Conservation (phyloP, 2,888 invertebrate species). For the Archaeoteleia sp. region DNA sequence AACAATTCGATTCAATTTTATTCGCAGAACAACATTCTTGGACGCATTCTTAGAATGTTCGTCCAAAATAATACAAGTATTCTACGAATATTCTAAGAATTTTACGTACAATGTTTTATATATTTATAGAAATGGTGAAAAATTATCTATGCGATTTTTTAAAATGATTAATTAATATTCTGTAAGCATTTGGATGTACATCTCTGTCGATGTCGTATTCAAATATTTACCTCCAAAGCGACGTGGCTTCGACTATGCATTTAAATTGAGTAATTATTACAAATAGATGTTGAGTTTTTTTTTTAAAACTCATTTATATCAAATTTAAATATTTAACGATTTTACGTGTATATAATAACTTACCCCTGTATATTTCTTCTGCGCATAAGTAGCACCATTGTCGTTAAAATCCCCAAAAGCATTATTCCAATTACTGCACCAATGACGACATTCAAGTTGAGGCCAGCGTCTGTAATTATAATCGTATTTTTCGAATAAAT, state of each 20-base stretch:
- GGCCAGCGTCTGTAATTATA: conserved; percentile 64
- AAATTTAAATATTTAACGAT: background rate
- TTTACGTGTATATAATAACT: conserved; percentile 57
- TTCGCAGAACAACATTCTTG: background rate
- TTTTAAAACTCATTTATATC: background rate
- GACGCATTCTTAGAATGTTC: background rate
- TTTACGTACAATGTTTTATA: no score
- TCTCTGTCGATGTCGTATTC: no score
- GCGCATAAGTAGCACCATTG: conserved; percentile 67
- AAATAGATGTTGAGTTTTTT: no score
- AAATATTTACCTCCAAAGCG: no score
- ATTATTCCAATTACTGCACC: conserved; percentile 69
- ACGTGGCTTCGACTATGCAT: no score
- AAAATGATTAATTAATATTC: no score
- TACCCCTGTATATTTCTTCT: conserved; percentile 67
- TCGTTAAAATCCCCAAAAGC: conserved; percentile 65
- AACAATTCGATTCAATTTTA: background rate
- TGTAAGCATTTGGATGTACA: no score
- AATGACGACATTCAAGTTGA: conserved; percentile 64
- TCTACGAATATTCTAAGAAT: no score
- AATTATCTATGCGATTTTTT: no score
- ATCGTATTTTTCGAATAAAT: background rate
- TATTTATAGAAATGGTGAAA: no score
- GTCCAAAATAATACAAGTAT: no score
- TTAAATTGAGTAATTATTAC: no score